Base-by-base conservation (phyloP, 2,888 invertebrate genomes). In the Amphipyra tragopoginis region DNA sequence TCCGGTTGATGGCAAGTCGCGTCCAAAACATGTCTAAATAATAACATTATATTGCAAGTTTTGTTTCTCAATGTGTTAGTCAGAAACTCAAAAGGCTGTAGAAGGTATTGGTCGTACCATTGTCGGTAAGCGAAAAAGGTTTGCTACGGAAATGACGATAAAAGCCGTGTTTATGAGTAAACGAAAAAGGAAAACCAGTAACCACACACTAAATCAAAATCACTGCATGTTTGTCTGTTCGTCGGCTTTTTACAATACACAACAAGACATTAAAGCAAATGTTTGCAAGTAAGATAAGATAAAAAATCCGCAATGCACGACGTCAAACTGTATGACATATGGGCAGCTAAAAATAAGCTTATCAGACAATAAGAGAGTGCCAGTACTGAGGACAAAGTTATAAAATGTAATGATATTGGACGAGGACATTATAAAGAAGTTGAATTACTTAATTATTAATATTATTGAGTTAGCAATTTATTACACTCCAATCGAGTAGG, bases 281-380 rank as follows among this genome's bases (percentile, higher is more conserved):
- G 75, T 76, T 72, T 69, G 68, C 65, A 72, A 54, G 71, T 57
- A 53, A 36, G 83, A 86, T 86, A 86, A 86, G 86, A 86, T 86
- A 81, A 85, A 83, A n/a, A 81, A 79, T 79, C 76, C 77, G 81
- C 86, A 81, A 64, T 69, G 80, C 69, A 73, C 66, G 75, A 71
- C 72, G 70, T 65, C 69, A 66, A 58, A 57, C 63, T 14, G 54
- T 54, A 68, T 68, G 79, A 77, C 54, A 76, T 69, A 78, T 65
- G 47, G 58, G 52, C 42, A 54, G 61, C 76, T 85, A 76, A 79
- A 82, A 76, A 83, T 79, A 84, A 55, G 72, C 60, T 81, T 79
- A 84, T 80, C 77, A 51, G 9, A 54, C 58, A 63, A 52, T 55
- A 62, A 68, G 60, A 65, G 58, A 62, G 36, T 53, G 50, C 54